Evolutionary conservation across 2,113 vertebrate genomes (phyloP), one percentile per base, ranked within the genome.

Genomic region (Labeo rohita): DNA sequence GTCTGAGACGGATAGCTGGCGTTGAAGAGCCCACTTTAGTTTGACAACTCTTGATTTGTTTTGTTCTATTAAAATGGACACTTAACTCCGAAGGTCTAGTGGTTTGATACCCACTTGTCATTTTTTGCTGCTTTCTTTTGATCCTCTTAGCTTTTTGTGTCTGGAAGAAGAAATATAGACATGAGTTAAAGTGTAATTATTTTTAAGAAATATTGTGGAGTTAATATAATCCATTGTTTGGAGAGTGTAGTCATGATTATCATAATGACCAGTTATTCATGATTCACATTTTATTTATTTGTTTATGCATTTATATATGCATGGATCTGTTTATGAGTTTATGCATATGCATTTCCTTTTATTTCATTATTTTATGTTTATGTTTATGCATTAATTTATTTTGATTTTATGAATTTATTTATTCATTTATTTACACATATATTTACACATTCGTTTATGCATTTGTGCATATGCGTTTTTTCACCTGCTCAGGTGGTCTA

Each of bases 41-140:
- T 79, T n/a, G 76, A 56, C 76, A 79, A 47, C 72, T 75, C 72
- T 50, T 75, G 52, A 79, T 79, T 79, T 79, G 76, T 56, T 56
- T 79, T 79, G 50, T 59, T 56, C 50, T 34, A 79, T 79, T 39
- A 39, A 79, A 79, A 59, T 59, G n/a, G 45, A 75, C 72, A 4
- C 72, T 74, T 49, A 74, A 74, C 45, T 28, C 43, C 0, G 52
- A 56, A 39, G 75, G 34, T 56, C 16, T n/a, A 39, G 76, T 59
- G 52, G 8, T 79, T n/a, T 43, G 52, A 59, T 21, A n/a, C 39
- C 52, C 15, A 9, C 23, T 36, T 77, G 8, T 21, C 10, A 47
- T 47, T 45, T 45, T 47, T n/a, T 45, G 28, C 49, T 9, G 49
- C 70, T 23, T 74, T n/a, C 43, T 74, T 47, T n/a, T 5, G 43